phyloP scores from a whole-genome alignment of 2,888 invertebrate genomes.

The Lordiphosa andalusiaca region DNA sequence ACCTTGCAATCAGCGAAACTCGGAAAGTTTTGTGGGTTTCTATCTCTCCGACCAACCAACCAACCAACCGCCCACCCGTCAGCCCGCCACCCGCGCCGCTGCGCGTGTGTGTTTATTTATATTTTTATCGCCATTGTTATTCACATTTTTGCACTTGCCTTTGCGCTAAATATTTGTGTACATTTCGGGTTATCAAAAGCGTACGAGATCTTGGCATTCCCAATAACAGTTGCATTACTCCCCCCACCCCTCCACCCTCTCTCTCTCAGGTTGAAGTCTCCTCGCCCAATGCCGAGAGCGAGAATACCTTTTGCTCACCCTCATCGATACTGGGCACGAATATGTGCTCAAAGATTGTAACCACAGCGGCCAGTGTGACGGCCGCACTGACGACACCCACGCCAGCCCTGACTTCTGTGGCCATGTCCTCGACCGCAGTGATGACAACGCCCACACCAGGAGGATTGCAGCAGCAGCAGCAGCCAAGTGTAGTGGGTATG shows the following conservation, averaged over 20 bases:
- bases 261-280: conserved; percentile 80
- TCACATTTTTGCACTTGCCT: conserved; percentile 53
- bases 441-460: conserved; percentile 10
- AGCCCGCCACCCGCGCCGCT: not conserved
- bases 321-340: conserved; percentile 80
- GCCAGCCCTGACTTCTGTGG: conserved; percentile 54
- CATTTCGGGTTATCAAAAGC: conserved; percentile 50
- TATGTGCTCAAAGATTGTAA: conserved; percentile 80
- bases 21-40: conserved; percentile 32
- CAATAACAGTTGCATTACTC: conserved; percentile 17
- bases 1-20: conserved; percentile 25
- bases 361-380: conserved; percentile 77
- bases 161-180: conserved; percentile 49
- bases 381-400: conserved; percentile 70
- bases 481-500: not conserved
- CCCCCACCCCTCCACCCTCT: conserved; percentile 1
- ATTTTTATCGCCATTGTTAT: conserved; percentile 59
- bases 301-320: conserved; percentile 80
- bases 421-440: conserved; percentile 19
- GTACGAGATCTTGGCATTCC: conserved; percentile 17
- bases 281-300: conserved; percentile 80
- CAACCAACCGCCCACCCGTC: not conserved
- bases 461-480: not conserved
- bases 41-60: no score
- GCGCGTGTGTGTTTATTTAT: conserved; percentile 44